Conservation (phyloP, 2,888 invertebrate genomes). For the Empis livida region DNA sequence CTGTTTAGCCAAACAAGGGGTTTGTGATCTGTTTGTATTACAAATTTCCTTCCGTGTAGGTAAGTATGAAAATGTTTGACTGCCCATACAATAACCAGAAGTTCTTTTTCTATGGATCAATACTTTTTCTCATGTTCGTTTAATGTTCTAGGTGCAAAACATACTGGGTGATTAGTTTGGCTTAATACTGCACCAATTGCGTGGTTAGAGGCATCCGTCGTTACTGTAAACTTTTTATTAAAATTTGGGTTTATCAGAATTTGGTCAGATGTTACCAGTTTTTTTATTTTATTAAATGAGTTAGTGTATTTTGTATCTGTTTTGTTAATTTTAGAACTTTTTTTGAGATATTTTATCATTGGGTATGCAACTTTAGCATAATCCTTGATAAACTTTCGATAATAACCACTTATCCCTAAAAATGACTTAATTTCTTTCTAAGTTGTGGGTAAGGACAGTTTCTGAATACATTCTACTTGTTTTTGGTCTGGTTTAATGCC, state of each 20-base stretch:
- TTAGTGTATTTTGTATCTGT: neutral
- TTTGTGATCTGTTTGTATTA: neutral
- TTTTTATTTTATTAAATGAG: neutral
- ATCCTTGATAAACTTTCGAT: neutral
- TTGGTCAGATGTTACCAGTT: neutral
- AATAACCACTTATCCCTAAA: neutral
- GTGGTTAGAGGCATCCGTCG: neutral
- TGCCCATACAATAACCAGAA: constrained; percentile 20
- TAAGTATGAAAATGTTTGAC: neutral
- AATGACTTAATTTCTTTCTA: neutral
- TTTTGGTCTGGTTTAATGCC: neutral
- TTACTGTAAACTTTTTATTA: neutral
- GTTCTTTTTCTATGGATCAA: constrained; percentile 21
- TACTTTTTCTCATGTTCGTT: constrained; percentile 15
- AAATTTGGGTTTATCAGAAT: neutral
- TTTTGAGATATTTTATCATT: neutral
- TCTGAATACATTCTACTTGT: neutral
- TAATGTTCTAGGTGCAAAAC: constrained; percentile 17
- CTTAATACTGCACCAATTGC: neutral
- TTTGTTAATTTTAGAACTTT: neutral
- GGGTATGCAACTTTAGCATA: neutral
- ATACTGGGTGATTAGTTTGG: neutral
- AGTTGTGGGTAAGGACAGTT: neutral
- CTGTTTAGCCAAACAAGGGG: neutral
- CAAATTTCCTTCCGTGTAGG: neutral